These are phyloP conservation scores for Epinotia demarniana DNA, from an alignment of 2,888 invertebrate species.

Conservation along the genomic window DNA sequence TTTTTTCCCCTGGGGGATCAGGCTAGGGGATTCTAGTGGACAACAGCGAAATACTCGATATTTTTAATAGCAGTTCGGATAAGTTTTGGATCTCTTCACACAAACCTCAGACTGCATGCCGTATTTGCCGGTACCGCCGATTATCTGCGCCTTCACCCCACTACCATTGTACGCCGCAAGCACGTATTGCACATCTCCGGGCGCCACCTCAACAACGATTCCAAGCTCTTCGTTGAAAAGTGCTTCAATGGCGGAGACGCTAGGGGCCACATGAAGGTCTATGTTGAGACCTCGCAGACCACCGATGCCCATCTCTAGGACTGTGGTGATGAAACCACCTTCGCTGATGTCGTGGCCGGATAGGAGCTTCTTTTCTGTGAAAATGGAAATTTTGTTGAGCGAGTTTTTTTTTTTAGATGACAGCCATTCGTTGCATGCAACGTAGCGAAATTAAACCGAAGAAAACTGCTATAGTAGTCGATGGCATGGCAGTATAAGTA, in stretches of 20 bases:
- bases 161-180: conserved; percentile 85
- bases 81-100: neutral
- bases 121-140: conserved; percentile 87
- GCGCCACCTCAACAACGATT: conserved; percentile 91
- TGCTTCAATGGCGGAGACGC: conserved; percentile 85
- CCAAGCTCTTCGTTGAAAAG: conserved; percentile 95
- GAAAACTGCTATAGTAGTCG: too few relatives aligned
- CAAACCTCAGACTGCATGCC: conserved; percentile 87
- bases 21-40: too few relatives aligned
- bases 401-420: too few relatives aligned
- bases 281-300: conserved; percentile 92
- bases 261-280: conserved; percentile 78
- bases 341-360: conserved; percentile 99
- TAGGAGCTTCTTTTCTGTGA: conserved; percentile 86
- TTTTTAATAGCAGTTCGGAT: neutral
- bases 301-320: conserved; percentile 98
- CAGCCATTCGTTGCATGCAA: too few relatives aligned
- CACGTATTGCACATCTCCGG: conserved; percentile 83
- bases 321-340: conserved; percentile 95
- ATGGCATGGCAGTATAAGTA: too few relatives aligned
- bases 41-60: too few relatives aligned
- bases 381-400: too few relatives aligned
- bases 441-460: too few relatives aligned
- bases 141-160: conserved; percentile 86
- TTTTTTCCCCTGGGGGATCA: too few relatives aligned